Percentiles rank a stretch among this genome's conserved stretches.
Conservation (phyloP, 2,113 vertebrate genomes). For the Parus major region DNA sequence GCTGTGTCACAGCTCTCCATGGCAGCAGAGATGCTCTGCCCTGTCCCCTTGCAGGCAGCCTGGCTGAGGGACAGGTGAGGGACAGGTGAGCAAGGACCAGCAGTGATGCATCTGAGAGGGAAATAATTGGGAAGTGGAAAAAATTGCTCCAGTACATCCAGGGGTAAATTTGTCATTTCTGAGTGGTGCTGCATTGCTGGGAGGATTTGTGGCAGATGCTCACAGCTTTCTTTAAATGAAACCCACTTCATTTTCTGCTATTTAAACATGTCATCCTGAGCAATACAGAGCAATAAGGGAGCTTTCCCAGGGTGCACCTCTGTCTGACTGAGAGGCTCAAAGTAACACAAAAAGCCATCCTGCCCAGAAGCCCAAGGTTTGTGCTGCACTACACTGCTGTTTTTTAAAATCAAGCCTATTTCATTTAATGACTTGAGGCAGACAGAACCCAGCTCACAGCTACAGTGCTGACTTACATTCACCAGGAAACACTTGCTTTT, state of each 20-base stretch:
- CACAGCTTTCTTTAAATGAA: background rate
- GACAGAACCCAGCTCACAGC: background rate
- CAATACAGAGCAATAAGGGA: background rate
- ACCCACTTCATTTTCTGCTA: slow-evolving; percentile 18
- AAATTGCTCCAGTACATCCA: background rate
- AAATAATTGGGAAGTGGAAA: background rate
- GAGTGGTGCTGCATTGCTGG: background rate
- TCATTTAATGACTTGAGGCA: background rate
- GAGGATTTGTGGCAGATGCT: slow-evolving; percentile 13
- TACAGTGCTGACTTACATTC: background rate
- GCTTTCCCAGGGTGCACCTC: background rate
- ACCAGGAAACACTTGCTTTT: background rate
- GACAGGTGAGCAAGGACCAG: background rate
- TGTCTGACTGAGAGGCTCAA: background rate
- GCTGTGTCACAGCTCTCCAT: background rate
- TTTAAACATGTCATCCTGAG: background rate
- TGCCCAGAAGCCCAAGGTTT: background rate
- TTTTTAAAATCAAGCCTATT: background rate
- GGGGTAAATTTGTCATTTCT: background rate
- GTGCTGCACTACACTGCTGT: background rate
- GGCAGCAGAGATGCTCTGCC: background rate
- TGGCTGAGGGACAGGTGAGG: rapidly evolving
- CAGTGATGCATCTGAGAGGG: background rate
- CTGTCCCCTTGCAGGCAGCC: background rate
- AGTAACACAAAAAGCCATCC: background rate